Conservation (phyloP, 1,140 invertebrate genomes). For the Tetramorium parvispinum region DNA sequence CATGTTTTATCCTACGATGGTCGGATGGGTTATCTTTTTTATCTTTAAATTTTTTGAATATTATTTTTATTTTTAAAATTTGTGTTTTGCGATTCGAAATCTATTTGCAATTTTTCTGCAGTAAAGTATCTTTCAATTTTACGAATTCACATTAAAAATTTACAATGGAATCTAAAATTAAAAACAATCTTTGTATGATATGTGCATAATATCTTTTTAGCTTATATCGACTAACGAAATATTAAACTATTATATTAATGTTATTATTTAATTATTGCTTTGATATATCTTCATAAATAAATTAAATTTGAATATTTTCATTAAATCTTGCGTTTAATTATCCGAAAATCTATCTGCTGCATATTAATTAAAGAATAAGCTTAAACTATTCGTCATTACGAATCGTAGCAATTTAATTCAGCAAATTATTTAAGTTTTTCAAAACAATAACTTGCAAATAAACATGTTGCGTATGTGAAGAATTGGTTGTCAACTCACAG, state of each 20-base stretch:
- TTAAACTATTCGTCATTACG: not conserved
- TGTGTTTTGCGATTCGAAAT: not conserved
- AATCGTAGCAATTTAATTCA: not conserved
- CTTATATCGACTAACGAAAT: slow-evolving; percentile 18
- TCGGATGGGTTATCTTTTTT: not conserved
- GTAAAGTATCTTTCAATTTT: not conserved
- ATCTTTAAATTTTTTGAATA: not conserved
- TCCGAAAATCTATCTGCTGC: not conserved
- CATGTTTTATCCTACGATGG: not conserved
- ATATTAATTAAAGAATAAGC: not conserved
- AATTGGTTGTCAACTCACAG: slow-evolving; percentile 34
- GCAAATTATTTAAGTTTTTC: not conserved
- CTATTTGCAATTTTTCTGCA: not conserved
- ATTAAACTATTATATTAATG: not conserved
- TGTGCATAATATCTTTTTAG: slow-evolving; percentile 6
- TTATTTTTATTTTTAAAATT: not conserved
- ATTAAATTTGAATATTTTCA: not conserved
- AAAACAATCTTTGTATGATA: slow-evolving; percentile 3
- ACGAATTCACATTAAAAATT: not conserved
- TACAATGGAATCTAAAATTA: not conserved
- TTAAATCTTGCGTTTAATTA: not conserved
- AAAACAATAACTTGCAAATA: not conserved
- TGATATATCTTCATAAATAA: not conserved
- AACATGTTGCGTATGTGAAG: not conserved
- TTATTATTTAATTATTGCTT: not conserved